phyloP scores from a whole-genome alignment of 2,888 invertebrate species.

The Smittia sp. region DNA sequence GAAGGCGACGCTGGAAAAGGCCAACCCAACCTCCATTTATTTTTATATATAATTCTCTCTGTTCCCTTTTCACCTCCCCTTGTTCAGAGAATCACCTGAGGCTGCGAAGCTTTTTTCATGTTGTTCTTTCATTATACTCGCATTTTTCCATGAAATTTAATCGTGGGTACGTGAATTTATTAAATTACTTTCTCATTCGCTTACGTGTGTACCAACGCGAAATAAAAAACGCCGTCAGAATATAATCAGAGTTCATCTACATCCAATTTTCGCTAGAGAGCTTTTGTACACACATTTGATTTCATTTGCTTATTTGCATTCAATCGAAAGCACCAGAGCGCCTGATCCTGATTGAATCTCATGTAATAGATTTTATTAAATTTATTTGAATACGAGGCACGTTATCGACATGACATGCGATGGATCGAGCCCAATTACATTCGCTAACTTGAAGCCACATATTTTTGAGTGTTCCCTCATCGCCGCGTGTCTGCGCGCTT shows the following conservation, averaged over 20 bases:
- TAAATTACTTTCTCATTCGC: slow-evolving; percentile 24
- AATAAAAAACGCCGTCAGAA: no score
- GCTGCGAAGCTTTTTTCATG: slow-evolving; percentile 20
- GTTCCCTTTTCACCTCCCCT: not conserved
- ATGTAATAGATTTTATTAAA: not conserved
- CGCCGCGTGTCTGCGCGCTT: not conserved
- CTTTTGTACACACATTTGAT: not conserved
- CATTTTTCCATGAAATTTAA: slow-evolving; percentile 35
- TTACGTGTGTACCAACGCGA: not conserved
- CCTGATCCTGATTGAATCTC: not conserved
- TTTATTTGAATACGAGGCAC: not conserved
- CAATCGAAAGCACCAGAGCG: not conserved
- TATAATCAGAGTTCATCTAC: no score
- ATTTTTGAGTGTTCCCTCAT: not conserved
- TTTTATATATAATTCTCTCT: not conserved
- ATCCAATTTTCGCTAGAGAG: no score
- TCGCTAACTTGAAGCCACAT: not conserved
- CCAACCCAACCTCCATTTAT: not conserved
- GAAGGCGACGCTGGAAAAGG: not conserved
- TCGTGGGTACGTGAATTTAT: slow-evolving; percentile 29
- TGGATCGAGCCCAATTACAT: not conserved
- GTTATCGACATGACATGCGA: not conserved
- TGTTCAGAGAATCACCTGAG: slow-evolving; percentile 14
- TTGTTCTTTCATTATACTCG: slow-evolving; percentile 33
- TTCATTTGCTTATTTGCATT: not conserved